phyloP scores from a whole-genome alignment of 1,140 invertebrate genomes.

The Sarcophaga peregrina region DNA sequence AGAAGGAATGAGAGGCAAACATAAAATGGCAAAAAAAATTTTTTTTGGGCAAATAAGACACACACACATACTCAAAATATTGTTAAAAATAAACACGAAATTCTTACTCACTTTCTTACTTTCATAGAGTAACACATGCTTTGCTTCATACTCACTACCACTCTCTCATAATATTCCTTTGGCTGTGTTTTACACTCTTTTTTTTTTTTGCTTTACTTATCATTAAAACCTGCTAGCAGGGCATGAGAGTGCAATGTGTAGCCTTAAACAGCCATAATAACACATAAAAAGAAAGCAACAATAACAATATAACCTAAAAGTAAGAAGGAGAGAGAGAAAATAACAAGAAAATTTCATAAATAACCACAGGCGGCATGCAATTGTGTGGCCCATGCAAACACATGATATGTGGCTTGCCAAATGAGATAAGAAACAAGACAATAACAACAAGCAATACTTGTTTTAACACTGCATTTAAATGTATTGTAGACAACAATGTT shows the following conservation, averaged over 20 bases:
- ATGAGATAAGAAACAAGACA: slow-evolving; percentile 42
- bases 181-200: background rate
- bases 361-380: slow-evolving; percentile 41
- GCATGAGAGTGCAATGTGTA: background rate
- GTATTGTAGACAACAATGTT: background rate
- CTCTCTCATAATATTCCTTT: background rate
- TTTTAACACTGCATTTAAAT: background rate
- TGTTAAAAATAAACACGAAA: background rate
- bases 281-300: slow-evolving; percentile 27
- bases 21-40: background rate
- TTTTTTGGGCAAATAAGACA: background rate
- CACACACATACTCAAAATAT: no score
- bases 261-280: slow-evolving; percentile 28
- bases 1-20: no score
- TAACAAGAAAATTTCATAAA: slow-evolving; percentile 30
- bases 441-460: slow-evolving; percentile 38
- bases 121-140: no score
- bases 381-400: slow-evolving; percentile 30
- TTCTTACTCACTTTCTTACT: background rate
- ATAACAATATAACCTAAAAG: background rate
- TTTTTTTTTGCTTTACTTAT: background rate
- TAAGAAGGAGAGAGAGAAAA: no score
- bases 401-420: slow-evolving; percentile 41
- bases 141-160: no score
- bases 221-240: no score